Conservation (phyloP, 2,113 vertebrate species). For the Blennius ocellaris region DNA sequence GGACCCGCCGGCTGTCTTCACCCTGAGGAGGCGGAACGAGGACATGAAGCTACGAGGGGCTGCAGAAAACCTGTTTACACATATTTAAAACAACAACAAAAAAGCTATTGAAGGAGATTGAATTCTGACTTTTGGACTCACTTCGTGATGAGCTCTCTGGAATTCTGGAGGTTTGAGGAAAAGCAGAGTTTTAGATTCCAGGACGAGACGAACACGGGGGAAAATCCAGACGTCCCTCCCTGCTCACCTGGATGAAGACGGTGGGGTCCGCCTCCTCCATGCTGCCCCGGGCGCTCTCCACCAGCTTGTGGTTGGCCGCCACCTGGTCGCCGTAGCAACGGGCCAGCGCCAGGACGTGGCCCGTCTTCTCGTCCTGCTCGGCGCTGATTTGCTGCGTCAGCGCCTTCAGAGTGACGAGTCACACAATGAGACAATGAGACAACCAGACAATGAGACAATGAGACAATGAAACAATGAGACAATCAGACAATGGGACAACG, state of each 20-base stretch:
- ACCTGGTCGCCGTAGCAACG: constrained; percentile 72
- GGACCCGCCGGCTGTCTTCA: constrained; percentile 58
- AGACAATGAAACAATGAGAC: no score
- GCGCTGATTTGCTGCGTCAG: constrained; percentile 79
- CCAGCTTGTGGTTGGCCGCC: constrained; percentile 77
- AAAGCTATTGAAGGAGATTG: no score
- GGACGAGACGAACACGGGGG: no score
- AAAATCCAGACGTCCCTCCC: no score
- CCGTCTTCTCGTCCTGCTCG: constrained; percentile 81
- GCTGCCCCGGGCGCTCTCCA: constrained; percentile 75
- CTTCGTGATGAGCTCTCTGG: constrained; percentile 80
- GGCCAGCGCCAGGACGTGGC: constrained; percentile 62
- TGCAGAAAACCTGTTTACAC: no score
- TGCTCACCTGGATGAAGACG: constrained; percentile 82
- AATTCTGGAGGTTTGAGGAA: constrained; percentile 68
- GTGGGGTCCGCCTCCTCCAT: constrained; percentile 83
- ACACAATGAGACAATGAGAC: no score
- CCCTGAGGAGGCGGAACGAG: constrained; percentile 53
- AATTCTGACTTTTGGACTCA: constrained; percentile 68
- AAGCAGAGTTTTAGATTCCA: no score
- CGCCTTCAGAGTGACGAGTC: no score
- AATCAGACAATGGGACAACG: no score
- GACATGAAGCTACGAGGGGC: no score
- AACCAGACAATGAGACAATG: no score
- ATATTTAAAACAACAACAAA: no score